Percentiles rank a stretch among this genome's conserved stretches.
Evolutionary conservation across 2,113 vertebrate species (phyloP).

Genomic region (Ageneiosus marmoratus): DNA sequence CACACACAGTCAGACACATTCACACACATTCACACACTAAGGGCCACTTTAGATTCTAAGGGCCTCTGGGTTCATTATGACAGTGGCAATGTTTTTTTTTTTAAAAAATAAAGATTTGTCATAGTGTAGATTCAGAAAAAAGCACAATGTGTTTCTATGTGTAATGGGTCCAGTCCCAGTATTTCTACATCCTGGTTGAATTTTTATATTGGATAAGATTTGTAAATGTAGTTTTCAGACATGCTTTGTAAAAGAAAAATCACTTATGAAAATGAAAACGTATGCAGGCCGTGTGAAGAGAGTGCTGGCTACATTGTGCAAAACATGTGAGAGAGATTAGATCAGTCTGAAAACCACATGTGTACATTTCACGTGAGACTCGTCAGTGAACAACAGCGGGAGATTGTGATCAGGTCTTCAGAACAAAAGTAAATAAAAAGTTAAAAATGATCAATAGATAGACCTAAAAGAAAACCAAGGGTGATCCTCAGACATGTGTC

Average conservation of each 20-base stretch:
- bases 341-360: not conserved
- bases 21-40: too few relatives aligned
- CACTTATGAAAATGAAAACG: not conserved
- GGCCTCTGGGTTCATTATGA: not conserved
- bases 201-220: not conserved
- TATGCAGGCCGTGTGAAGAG: too few relatives aligned
- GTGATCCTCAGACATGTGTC: not conserved
- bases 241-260: not conserved
- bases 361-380: not conserved
- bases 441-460: too few relatives aligned
- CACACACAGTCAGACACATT: too few relatives aligned
- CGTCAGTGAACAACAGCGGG: too few relatives aligned
- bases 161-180: not conserved
- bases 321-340: not conserved
- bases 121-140: not conserved
- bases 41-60: too few relatives aligned
- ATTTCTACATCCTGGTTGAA: not conserved
- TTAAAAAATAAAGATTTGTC: not conserved
- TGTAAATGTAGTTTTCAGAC: not conserved
- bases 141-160: too few relatives aligned
- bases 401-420: not conserved
- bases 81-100: too few relatives aligned
- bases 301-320: not conserved
- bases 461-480: not conserved
- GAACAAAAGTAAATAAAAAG: not conserved